These are phyloP conservation scores for Helicoverpa armigera DNA, from an alignment of 1,140 invertebrate genomes.

Conservation along the genomic window DNA sequence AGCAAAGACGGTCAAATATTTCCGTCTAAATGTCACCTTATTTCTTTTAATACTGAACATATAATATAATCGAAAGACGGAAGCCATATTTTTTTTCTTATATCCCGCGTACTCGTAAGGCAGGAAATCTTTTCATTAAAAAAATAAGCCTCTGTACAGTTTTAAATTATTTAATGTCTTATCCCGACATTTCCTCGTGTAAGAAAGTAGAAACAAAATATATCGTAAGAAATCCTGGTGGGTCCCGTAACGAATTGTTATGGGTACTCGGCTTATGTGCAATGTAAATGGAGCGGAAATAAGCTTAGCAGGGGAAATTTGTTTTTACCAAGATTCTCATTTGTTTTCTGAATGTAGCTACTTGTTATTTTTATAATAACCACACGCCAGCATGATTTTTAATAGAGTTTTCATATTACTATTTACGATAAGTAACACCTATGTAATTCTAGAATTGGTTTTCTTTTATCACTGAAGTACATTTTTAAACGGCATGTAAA, in stretches of 20 bases:
- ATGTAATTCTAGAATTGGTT: too few species aligned
- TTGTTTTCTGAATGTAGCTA: not conserved
- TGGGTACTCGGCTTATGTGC: not conserved
- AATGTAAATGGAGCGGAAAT: slow-evolving; percentile 18
- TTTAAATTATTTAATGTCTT: slow-evolving; percentile 34
- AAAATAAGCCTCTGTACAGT: not conserved
- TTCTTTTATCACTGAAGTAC: too few species aligned
- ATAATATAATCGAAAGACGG: not conserved
- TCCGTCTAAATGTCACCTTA: not conserved
- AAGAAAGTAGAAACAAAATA: slow-evolving; percentile 18
- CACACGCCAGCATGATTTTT: too few species aligned
- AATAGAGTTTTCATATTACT: too few species aligned
- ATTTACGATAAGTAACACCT: too few species aligned
- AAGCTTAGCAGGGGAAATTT: not conserved
- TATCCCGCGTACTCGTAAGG: not conserved
- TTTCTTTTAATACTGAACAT: not conserved
- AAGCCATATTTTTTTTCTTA: not conserved
- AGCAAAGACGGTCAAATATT: not conserved
- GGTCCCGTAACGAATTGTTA: slow-evolving; percentile 8
- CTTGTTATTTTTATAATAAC: not conserved
- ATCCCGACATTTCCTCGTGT: slow-evolving; percentile 6
- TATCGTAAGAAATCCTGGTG: slow-evolving; percentile 11
- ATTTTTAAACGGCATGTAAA: too few species aligned
- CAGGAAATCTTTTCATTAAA: slow-evolving; percentile 14
- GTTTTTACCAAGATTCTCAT: not conserved